Conservation (phyloP, 2,797 vertebrate genomes). For the Hoplostethus mediterraneus region DNA sequence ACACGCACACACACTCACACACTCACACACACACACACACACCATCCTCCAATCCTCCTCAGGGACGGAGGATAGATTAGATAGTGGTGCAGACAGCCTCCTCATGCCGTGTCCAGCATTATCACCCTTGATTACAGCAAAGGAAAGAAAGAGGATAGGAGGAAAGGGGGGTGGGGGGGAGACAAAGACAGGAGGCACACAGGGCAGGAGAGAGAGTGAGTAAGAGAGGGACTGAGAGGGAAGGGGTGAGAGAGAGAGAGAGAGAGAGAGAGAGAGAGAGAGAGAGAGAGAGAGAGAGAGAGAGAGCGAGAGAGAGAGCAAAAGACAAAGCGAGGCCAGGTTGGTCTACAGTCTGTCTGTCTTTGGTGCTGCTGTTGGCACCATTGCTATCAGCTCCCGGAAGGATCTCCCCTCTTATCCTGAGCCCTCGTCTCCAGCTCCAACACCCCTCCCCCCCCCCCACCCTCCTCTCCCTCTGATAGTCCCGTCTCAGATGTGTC, state of each 20-base stretch:
- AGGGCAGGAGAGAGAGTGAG: constrained; percentile 5
- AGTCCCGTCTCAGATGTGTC: constrained; percentile 72
- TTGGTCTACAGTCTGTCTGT: constrained; percentile 69
- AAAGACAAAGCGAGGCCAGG: constrained; percentile 60
- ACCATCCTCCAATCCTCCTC: constrained; percentile 10
- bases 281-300: constrained; percentile 13
- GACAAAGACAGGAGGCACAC: not conserved
- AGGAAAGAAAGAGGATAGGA: constrained; percentile 21
- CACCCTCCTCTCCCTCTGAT: constrained; percentile 50
- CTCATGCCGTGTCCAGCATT: not conserved
- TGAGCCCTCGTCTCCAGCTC: constrained; percentile 65
- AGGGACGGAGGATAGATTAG: constrained; percentile 33
- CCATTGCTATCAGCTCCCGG: constrained; percentile 79
- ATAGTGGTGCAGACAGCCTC: constrained; percentile 26
- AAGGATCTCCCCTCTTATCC: constrained; percentile 79
- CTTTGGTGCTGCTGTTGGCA: constrained; percentile 78
- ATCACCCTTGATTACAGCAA: constrained; percentile 31
- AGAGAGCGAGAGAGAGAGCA: constrained; percentile 29
- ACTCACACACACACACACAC: constrained; percentile 1
- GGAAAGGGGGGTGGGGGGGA: not conserved
- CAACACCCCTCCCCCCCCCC: constrained; percentile 40
- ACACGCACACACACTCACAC: not conserved
- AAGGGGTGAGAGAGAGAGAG: constrained; percentile 20
- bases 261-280: constrained; percentile 35
- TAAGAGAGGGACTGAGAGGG: constrained; percentile 15